A percentile compares a stretch with the other conserved stretches of the same genome.
phyloP scores from a whole-genome alignment of 2,113 vertebrate genomes.

The Pungitius pungitius region DNA sequence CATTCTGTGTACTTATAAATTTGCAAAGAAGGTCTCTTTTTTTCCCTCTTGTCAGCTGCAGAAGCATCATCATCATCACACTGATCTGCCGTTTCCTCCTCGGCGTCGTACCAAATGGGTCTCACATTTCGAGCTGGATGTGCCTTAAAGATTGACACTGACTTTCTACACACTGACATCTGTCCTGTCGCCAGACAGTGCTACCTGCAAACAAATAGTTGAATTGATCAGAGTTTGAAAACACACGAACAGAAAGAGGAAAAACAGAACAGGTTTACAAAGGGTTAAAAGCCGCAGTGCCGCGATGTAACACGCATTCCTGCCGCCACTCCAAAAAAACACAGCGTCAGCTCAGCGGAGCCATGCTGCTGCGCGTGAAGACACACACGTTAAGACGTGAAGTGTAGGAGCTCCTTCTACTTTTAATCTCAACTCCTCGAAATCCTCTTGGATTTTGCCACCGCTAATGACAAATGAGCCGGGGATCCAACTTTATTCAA shows the following conservation, averaged over 20 bases:
- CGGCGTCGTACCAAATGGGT: slow-evolving; percentile 62
- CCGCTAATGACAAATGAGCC: slow-evolving; percentile 23
- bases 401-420: slow-evolving; percentile 11
- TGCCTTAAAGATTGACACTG: slow-evolving; percentile 80
- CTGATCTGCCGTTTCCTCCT: slow-evolving; percentile 73
- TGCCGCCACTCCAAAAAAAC: not conserved
- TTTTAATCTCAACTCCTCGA: slow-evolving; percentile 25
- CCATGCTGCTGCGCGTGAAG: not conserved
- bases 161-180: slow-evolving; percentile 61
- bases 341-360: not conserved
- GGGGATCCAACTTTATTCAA: slow-evolving; percentile 23
- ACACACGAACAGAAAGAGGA: slow-evolving; percentile 29
- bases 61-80: slow-evolving; percentile 68
- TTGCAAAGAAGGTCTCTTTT: slow-evolving; percentile 66
- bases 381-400: not conserved
- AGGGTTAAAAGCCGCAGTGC: slow-evolving; percentile 57
- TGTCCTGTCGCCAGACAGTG: slow-evolving; percentile 61
- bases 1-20: slow-evolving; percentile 71
- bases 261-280: slow-evolving; percentile 24
- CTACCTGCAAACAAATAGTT: slow-evolving; percentile 49
- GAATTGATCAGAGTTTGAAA: slow-evolving; percentile 34
- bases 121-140: slow-evolving; percentile 78
- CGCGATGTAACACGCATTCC: slow-evolving; percentile 37
- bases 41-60: slow-evolving; percentile 41
- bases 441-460: slow-evolving; percentile 16